Base-by-base conservation (phyloP, 2,113 vertebrate genomes). In the Zapus hudsonius region DNA sequence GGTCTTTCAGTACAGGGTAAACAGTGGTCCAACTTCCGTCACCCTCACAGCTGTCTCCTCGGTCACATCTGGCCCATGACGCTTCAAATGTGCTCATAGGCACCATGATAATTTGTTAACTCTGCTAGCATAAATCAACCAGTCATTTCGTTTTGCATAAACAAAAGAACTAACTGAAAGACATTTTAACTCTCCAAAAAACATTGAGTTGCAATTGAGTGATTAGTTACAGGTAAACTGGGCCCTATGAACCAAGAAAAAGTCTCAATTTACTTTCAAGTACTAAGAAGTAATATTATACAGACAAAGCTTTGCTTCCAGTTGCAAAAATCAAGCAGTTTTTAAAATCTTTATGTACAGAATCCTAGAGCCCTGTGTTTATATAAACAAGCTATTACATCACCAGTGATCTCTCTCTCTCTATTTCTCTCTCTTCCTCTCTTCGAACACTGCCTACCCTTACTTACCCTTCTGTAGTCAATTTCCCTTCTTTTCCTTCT, bases 181-280 rank as follows among this genome's bases (percentile, higher is more conserved):
- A 82, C n/a, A 67, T 85, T 76, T 47, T 13, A 85, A 59, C 38
- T 93, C 87, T 87, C 44, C 19, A 70, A 72, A 59, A 64, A 87
- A 55, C n/a, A n/a, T 69, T 88, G 64, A 47, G 42, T 29, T 69
- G 74, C 31, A 64, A 93, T 15, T 92, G 83, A 85, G 36, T 75
- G 73, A 93, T 89, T 79, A 84, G 27, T 36, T 79, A 66, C 19
- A 90, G 64, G 84, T 73, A 44, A 84, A 33, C 63, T 87, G 36
- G 55, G 19, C n/a, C 64, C 80, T 74, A 33, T 44, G 40, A 95
- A 42, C 27, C 91, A 81, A 87, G 29, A 82, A 27, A 80, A 92
- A 89, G 10, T 73, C 42, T 87, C 42, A 27, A 47, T 94, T 83
- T 92, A 84, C 89, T 92, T 93, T 87, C 57, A 92, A 95, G 31